A percentile compares a stretch with the other conserved stretches of the same genome.
phyloP scores from a whole-genome alignment of 2,797 vertebrate species.

The Scarus forsteni region DNA sequence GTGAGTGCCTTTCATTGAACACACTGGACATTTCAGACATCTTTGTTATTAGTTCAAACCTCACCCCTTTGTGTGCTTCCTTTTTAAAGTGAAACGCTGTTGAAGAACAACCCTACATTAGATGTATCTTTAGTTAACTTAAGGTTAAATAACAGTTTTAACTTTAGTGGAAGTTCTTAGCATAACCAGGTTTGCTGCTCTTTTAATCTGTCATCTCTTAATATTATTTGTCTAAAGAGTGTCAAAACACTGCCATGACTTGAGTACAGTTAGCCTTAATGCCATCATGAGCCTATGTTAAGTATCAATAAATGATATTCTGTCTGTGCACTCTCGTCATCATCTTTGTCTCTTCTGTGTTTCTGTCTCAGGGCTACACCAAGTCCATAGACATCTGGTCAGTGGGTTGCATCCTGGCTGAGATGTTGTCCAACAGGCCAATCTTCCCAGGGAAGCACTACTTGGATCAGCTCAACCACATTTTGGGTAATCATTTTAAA shows the following conservation, averaged over 20 bases:
- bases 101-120: not conserved
- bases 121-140: not conserved
- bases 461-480: constrained; percentile 93
- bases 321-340: not conserved
- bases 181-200: no score
- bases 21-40: not conserved
- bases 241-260: no score
- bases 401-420: constrained; percentile 94
- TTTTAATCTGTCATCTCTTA: no score
- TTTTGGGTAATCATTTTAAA: constrained; percentile 82
- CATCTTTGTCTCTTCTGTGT: not conserved
- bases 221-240: no score
- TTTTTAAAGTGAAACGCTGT: not conserved
- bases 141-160: no score
- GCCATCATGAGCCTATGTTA: not conserved
- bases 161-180: no score
- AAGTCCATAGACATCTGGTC: constrained; percentile 97
- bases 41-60: no score
- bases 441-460: constrained; percentile 95
- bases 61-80: no score
- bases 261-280: no score
- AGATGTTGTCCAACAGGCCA: constrained; percentile 93
- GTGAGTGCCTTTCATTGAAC: constrained; percentile 61
- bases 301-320: not conserved
- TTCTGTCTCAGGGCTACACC: constrained; percentile 87